phyloP scores from a whole-genome alignment of 2,888 invertebrate species.

The Apodemia mormo region DNA sequence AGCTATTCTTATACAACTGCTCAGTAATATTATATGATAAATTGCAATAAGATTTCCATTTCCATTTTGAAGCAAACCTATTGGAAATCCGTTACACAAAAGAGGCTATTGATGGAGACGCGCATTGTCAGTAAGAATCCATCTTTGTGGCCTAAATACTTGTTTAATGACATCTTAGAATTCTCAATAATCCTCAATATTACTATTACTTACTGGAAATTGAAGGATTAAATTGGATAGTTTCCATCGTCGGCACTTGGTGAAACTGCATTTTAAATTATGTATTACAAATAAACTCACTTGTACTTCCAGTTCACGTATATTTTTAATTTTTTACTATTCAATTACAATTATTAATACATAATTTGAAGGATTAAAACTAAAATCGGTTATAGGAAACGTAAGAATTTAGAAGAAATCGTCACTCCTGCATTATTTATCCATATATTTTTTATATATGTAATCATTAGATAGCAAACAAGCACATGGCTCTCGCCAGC shows the following conservation, averaged over 20 bases:
- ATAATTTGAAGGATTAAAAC: too few relatives aligned
- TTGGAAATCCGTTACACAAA: slow-evolving; percentile 42
- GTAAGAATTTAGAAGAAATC: background rate
- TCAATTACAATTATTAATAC: too few relatives aligned
- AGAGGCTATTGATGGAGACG: slow-evolving; percentile 48
- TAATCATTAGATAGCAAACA: too few relatives aligned
- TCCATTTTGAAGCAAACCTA: slow-evolving; percentile 4
- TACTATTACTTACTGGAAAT: background rate
- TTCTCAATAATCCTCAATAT: slow-evolving; percentile 16
- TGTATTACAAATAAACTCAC: too few relatives aligned
- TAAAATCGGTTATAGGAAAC: background rate
- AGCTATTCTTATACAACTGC: background rate
- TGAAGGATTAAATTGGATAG: background rate
- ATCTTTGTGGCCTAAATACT: slow-evolving; percentile 65
- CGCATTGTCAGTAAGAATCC: slow-evolving; percentile 55
- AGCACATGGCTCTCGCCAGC: too few relatives aligned
- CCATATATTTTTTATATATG: too few relatives aligned
- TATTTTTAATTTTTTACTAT: too few relatives aligned
- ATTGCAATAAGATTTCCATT: background rate
- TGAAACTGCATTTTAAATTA: too few relatives aligned
- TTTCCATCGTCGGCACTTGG: too few relatives aligned
- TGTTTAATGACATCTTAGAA: slow-evolving; percentile 22
- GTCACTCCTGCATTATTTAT: too few relatives aligned
- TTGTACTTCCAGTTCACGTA: too few relatives aligned
- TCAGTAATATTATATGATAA: background rate